Evolutionary conservation across 2,888 invertebrate genomes (phyloP), one percentile per base, ranked within the genome.

Genomic region (Malacosoma neustria): DNA sequence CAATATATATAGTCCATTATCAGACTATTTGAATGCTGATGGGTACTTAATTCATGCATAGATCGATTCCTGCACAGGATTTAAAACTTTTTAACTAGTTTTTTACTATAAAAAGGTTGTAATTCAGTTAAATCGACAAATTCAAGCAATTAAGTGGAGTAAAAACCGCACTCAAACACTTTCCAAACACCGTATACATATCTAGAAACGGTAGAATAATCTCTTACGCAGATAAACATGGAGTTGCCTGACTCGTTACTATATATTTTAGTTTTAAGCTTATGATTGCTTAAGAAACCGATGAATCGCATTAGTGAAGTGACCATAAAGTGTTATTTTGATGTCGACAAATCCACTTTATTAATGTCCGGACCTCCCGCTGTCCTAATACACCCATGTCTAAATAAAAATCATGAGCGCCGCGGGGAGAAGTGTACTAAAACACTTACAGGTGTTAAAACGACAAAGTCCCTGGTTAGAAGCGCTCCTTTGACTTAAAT

Each of bases 311-410:
- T 76, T 76, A 77, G 74, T 71, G 72, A 57, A 62, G 70, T 45
- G 59, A 57, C 64, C 71, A 66, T 80, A 79, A 81, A 81, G 69
- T 75, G 76, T 71, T 76, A 75, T 80, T 77, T 75, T 77, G 71
- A 80, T 82, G 77, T 81, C 81, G 79, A 80, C 82, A 79, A 79
- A 79, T 76, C 79, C 77, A 75, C 77, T 80, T 79, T 79, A 81
- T 76, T 80, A 79, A 74, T 64, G 65, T 57, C 51, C 51, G 59
- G 80, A 77, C 75, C 80, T 67, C 81, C 82, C 75, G 75, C 72
- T 70, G 77, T 42, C 57, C 51, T 52, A 48, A 54, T 67, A 53
- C 67, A 67, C 77, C 81, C 67, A 57, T 81, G 71, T 80, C 77
- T 47, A 46, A 59, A 50, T 71, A 49, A 60, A 47, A 54, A 42